Conservation (phyloP, 1,140 invertebrate genomes). For the Drosophila santomea region DNA sequence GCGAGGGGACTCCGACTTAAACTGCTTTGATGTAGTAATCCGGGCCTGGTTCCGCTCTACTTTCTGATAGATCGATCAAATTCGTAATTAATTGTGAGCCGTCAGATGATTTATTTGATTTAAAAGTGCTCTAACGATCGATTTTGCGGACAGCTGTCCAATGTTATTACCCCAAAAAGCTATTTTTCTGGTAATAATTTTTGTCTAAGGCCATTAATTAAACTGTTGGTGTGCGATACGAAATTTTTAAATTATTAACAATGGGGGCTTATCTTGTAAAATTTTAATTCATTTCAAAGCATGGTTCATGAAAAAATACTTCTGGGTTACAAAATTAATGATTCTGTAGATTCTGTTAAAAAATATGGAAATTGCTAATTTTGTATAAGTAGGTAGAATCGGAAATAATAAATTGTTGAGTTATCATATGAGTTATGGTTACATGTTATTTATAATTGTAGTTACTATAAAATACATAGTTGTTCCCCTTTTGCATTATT, state of each 20-base stretch:
- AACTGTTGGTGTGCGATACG: neutral
- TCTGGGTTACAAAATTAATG: too few species aligned
- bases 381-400: too few species aligned
- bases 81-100: slow-evolving; percentile 37
- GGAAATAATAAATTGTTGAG: too few species aligned
- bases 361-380: too few species aligned
- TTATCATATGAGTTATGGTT: too few species aligned
- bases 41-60: slow-evolving; percentile 35
- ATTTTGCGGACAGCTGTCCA: slow-evolving; percentile 10
- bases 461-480: too few species aligned
- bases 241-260: neutral
- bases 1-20: slow-evolving; percentile 16
- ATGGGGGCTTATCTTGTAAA: too few species aligned
- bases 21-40: slow-evolving; percentile 44
- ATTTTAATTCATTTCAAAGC: too few species aligned
- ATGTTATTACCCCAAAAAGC: slow-evolving; percentile 17
- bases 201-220: neutral
- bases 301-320: too few species aligned
- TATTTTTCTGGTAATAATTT: slow-evolving; percentile 14
- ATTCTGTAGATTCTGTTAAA: too few species aligned
- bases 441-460: too few species aligned
- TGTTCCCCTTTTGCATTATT: too few species aligned
- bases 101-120: slow-evolving; percentile 42
- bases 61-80: slow-evolving; percentile 46
- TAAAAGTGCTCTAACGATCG: slow-evolving; percentile 18